phyloP scores from a whole-genome alignment of 2,888 invertebrate species.

The Scrobipalpa atriplicella region DNA sequence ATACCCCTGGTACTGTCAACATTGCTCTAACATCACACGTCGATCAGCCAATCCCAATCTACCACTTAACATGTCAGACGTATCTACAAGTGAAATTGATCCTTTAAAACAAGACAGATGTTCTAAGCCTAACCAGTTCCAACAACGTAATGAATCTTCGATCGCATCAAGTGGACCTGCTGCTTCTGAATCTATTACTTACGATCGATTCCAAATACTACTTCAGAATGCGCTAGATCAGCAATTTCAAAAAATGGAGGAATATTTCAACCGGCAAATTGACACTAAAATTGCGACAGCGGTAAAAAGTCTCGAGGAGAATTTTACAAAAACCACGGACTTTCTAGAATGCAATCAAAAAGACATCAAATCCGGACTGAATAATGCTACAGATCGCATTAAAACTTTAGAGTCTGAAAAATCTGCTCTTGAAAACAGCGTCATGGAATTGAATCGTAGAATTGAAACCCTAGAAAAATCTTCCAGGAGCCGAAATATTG shows the following conservation, averaged over 20 bases:
- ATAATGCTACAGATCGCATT: neutral
- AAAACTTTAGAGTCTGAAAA: neutral
- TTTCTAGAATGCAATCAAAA: constrained; percentile 1
- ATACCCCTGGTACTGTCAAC: constrained; percentile 10
- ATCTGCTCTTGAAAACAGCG: neutral
- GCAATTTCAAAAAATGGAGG: neutral
- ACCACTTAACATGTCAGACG: neutral
- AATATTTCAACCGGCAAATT: constrained; percentile 1
- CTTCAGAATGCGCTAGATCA: constrained; percentile 1
- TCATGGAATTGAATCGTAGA: neutral
- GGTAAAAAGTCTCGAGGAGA: neutral
- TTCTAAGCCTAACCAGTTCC: too few species aligned
- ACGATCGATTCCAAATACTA: constrained; percentile 10
- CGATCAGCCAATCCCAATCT: neutral
- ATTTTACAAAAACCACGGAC: constrained; percentile 10
- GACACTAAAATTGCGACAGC: neutral
- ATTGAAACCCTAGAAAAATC: neutral
- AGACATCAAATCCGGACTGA: neutral
- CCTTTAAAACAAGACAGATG: too few species aligned
- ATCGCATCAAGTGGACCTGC: too few species aligned
- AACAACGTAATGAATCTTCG: too few species aligned
- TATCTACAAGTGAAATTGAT: neutral
- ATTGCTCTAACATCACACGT: constrained; percentile 3
- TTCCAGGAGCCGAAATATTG: constrained; percentile 10
- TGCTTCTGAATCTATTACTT: neutral